These are phyloP conservation scores for Aromia moschata DNA, from an alignment of 2,888 invertebrate genomes.

Conservation along the genomic window DNA sequence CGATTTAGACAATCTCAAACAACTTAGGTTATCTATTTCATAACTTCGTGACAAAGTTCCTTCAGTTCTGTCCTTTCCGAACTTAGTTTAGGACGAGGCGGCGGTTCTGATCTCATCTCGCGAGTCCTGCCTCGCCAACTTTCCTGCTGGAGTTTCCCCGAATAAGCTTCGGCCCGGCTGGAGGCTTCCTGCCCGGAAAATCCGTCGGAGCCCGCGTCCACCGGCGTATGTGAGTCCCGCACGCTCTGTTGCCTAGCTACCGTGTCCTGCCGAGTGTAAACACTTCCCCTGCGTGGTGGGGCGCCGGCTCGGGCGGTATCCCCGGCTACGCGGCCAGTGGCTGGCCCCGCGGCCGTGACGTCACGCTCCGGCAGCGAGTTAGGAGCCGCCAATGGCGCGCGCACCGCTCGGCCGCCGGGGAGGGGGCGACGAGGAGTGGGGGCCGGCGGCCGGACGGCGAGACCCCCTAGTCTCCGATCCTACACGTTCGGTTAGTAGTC, in stretches of 20 bases:
- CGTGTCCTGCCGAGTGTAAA: conserved; percentile 62
- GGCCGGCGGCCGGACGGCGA: conserved; percentile 54
- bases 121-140: neutral
- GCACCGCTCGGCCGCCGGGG: conserved; percentile 49
- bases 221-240: conserved; percentile 55
- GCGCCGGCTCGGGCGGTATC: conserved; percentile 51
- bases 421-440: conserved; percentile 60
- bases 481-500: conserved; percentile 68
- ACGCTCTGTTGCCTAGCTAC: conserved; percentile 64
- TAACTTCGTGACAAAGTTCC: too few relatives aligned
- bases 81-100: too few relatives aligned
- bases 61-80: too few relatives aligned
- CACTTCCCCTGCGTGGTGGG: conserved; percentile 62
- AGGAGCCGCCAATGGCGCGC: conserved; percentile 62
- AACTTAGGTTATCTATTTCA: too few relatives aligned
- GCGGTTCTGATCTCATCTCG: too few relatives aligned
- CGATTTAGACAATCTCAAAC: too few relatives aligned
- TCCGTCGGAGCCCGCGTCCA: conserved; percentile 37
- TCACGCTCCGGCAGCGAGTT: conserved; percentile 54
- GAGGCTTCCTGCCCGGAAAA: conserved; percentile 16
- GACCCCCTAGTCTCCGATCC: conserved; percentile 48
- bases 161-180: conserved; percentile 1
- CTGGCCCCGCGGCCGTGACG: conserved; percentile 52
- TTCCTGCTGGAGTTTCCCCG: neutral
- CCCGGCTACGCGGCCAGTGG: conserved; percentile 54